Evolutionary conservation across 2,797 vertebrate genomes (phyloP), one percentile per base, ranked within the genome.

Genomic region (Galagoides demidoff): DNA sequence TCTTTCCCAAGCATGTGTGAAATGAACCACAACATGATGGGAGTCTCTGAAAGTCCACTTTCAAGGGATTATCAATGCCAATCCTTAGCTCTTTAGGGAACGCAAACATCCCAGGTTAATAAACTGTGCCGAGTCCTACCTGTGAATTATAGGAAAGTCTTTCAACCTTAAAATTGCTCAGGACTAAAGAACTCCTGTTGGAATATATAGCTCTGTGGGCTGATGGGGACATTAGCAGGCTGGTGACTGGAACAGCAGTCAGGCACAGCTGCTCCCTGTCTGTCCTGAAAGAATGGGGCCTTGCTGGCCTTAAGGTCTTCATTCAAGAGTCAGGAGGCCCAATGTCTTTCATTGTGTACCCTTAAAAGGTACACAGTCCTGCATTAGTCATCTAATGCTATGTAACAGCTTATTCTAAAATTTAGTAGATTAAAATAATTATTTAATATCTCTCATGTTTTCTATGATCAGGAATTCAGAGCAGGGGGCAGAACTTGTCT

Each of bases 101-200:
- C 95, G 84, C 63, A 94, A 89, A 77, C 31, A 86, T n/a, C 76
- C 93, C 27, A n/a, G 37, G 20, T 81, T 96, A 95, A 95, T 91
- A 77, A 95, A 84, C 20, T 55, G 31, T 55, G 52, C 49, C 76
- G 77, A 89, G 85, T 73, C 17, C 88, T 86, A 45, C 70, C 70
- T 94, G 68, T 85, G 85, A 93, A 29, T 96, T 82, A 45, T 71
- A 95, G 96, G 93, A 96, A 97, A 98, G 97, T 94, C 92, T 63
- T 82, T 97, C 92, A 95, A 79, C 91, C 92, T 95, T 97, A 95
- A 97, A 97, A 97, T 86, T 95, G 92, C 89, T 96, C 89, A 66
- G 43, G 77, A 91, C 25, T 95, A 91, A 96, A 92, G 89, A 85
- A 22, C 52, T 95, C 63, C 61, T 59, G 8, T 95, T 57, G 63